Evolutionary conservation across 2,797 vertebrate genomes (phyloP), one percentile per base, ranked within the genome.

Genomic region (Gambelia wislizenii): DNA sequence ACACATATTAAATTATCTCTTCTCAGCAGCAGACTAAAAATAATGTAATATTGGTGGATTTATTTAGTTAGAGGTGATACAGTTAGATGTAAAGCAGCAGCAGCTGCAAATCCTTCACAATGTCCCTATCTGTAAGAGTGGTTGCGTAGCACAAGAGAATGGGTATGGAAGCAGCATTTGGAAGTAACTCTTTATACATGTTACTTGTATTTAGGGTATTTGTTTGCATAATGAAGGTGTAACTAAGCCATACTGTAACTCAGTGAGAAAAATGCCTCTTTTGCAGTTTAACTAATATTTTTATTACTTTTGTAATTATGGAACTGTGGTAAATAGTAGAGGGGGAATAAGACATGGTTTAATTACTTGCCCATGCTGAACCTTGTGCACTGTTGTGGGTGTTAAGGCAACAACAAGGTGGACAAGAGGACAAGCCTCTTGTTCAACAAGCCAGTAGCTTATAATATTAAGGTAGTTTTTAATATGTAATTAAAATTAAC

Each of bases 1-100:
- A 86, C 0, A 0, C 25, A 10, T 74, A 39, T 56, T 89, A 52
- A 67, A 92, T 90, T 47, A 91, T 22, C 83, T 69, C 82, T 69
- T 92, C 90, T 39, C 83, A 87, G 91, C 91, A 70, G 44, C 22
- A 81, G 70, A 67, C 83, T 93, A 74, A 80, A 77, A 89, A 92
- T 85, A 0, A 89, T 70, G 64, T 72, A 89, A 87, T 7, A 56
- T 18, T 25, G 10, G 20, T 14, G 56, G 83, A 85, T 89, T 85
- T 74, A 74, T 85, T 89, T 85, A 81, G 64, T 89, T 74, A 85
- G 76, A 47, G 54, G 69, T 59, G 39, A 39, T 14, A 59, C 64
- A 74, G 70, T 77, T 67, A 88, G 74, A 84, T 56, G 49, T 79
- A 84, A 84, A 89, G 70, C 36, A 69, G 72, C 42, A 54, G 36